Percentiles rank a stretch among this genome's conserved stretches.
Evolutionary conservation across 2,888 invertebrate genomes (phyloP).

Genomic region (Ichneumon xanthorius): DNA sequence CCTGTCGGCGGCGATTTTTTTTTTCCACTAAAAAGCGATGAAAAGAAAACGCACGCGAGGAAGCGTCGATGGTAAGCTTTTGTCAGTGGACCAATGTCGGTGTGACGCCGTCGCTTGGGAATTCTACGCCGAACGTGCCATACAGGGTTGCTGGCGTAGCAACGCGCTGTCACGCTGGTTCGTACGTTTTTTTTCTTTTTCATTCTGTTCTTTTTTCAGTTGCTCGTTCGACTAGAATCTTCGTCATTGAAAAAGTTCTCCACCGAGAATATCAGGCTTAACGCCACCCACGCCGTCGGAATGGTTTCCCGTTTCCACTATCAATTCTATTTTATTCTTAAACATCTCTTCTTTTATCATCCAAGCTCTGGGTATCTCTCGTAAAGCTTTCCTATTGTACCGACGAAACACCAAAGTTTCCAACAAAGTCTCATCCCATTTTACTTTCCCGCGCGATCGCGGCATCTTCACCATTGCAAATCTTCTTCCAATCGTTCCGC

Average conservation of each 20-base stretch:
- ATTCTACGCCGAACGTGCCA: constrained; percentile 56
- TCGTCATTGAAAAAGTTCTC: constrained; percentile 54
- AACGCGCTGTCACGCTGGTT: constrained; percentile 36
- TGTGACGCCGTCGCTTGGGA: constrained; percentile 47
- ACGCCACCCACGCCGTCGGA: neutral
- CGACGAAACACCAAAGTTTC: constrained; percentile 7
- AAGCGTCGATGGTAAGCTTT: constrained; percentile 54
- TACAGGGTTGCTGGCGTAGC: constrained; percentile 51
- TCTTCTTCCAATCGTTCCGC: constrained; percentile 27
- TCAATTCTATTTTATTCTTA: constrained; percentile 13
- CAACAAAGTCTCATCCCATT: constrained; percentile 9
- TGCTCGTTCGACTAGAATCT: constrained; percentile 59
- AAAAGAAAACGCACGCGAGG: constrained; percentile 50
- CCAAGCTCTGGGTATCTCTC: constrained; percentile 2
- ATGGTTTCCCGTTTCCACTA: constrained; percentile 16
- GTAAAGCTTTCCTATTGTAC: neutral
- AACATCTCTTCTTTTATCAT: neutral
- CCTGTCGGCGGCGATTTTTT: constrained; percentile 44
- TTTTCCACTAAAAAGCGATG: constrained; percentile 33
- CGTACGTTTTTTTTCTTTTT: constrained; percentile 30
- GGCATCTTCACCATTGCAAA: neutral
- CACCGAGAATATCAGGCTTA: constrained; percentile 28
- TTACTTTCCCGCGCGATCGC: constrained; percentile 23
- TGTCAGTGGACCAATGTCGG: constrained; percentile 42
- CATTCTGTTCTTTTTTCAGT: constrained; percentile 24